phyloP scores from a whole-genome alignment of 2,888 invertebrate species.

The Dicranocentrus wangi region DNA sequence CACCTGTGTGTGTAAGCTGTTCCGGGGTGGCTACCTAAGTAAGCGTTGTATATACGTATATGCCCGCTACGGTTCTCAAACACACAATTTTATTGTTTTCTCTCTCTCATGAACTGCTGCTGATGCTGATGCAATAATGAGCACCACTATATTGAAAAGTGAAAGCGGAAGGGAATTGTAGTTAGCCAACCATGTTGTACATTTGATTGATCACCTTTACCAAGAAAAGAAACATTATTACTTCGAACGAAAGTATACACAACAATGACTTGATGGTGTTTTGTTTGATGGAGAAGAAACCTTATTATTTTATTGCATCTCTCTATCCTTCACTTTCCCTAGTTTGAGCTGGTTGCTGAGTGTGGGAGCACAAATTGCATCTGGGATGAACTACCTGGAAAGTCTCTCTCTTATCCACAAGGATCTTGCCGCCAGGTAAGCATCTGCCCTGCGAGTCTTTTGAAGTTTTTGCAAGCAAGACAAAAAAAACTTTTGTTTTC shows the following conservation, averaged over 20 bases:
- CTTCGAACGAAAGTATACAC: neutral
- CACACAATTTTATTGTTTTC: no score
- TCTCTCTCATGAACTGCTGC: no score
- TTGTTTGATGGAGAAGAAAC: no score
- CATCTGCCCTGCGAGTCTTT: neutral
- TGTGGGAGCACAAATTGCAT: conserved; percentile 72
- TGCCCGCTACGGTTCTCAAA: no score
- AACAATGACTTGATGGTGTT: neutral
- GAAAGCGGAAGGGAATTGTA: neutral
- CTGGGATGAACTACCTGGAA: conserved; percentile 73
- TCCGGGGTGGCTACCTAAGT: no score
- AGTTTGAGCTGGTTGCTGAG: conserved; percentile 72
- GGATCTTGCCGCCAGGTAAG: conserved; percentile 73
- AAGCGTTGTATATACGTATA: no score
- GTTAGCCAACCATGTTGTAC: conserved; percentile 10
- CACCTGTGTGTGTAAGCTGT: no score
- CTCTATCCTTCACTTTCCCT: conserved; percentile 14
- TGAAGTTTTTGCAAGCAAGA: neutral
- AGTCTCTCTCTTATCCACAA: conserved; percentile 72
- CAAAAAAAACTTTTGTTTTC: no score
- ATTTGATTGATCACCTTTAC: conserved; percentile 21
- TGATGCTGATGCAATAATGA: no score
- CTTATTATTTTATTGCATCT: conserved; percentile 18
- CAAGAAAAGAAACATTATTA: conserved; percentile 7
- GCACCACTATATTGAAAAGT: neutral